Conservation (phyloP, 1,140 invertebrate genomes). For the Vollenhovia emeryi region DNA sequence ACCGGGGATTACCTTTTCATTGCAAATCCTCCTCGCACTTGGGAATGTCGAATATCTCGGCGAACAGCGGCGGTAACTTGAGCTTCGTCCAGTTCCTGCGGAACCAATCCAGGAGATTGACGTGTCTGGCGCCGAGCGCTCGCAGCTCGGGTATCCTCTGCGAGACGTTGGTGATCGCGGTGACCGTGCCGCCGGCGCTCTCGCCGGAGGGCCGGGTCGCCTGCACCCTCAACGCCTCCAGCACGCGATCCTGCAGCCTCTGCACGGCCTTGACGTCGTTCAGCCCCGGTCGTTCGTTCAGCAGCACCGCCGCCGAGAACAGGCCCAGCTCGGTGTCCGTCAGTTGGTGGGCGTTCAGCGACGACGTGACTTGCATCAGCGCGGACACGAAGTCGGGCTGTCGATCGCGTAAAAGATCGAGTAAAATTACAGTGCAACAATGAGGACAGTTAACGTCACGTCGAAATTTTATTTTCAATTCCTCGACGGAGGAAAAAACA, state of each 20-base stretch:
- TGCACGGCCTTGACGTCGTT: conserved; percentile 94
- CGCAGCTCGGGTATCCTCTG: conserved; percentile 91
- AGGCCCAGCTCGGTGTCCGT: conserved; percentile 96
- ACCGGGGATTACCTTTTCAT: conserved; percentile 80
- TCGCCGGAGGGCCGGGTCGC: conserved; percentile 80
- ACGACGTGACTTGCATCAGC: conserved; percentile 92
- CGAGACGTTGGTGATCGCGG: conserved; percentile 77
- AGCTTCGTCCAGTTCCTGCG: conserved; percentile 94
- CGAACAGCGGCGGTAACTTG: conserved; percentile 95
- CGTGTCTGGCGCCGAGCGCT: conserved; percentile 93
- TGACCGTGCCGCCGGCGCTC: conserved; percentile 77
- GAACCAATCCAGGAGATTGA: conserved; percentile 96
- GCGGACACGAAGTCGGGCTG: conserved; percentile 91
- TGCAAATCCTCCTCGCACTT: conserved; percentile 93
- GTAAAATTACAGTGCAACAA: conserved; percentile 34
- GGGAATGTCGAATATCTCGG: conserved; percentile 99
- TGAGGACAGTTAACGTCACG: neutral
- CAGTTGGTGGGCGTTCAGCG: conserved; percentile 91
- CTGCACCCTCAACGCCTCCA: conserved; percentile 94
- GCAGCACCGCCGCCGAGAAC: conserved; percentile 94
- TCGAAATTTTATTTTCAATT: neutral
- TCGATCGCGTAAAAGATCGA: neutral
- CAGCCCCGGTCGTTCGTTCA: conserved; percentile 92
- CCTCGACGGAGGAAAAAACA: neutral
- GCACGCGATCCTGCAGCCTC: conserved; percentile 92